phyloP scores from a whole-genome alignment of 2,113 vertebrate species.

The Tautogolabrus adspersus region DNA sequence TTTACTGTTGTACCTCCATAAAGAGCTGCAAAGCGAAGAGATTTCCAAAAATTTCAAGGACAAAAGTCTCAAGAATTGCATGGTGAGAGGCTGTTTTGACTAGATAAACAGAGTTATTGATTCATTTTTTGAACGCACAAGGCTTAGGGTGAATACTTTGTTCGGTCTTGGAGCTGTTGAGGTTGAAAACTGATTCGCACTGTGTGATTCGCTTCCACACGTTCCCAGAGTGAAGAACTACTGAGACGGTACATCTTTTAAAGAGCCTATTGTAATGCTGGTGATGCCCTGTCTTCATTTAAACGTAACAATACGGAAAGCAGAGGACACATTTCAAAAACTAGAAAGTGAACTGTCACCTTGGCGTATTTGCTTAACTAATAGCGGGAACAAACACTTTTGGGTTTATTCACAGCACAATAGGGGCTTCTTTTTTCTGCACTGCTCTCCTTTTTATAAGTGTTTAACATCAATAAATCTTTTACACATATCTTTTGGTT shows the following conservation, averaged over 20 bases:
- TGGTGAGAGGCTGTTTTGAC: too few species aligned
- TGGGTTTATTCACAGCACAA: slow-evolving; percentile 1
- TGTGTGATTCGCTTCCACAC: slow-evolving; percentile 42
- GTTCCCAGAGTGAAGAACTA: background rate
- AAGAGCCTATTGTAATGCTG: background rate
- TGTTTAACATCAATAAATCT: slow-evolving; percentile 19
- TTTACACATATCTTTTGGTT: slow-evolving; percentile 8
- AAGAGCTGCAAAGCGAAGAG: too few species aligned
- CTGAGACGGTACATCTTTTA: slow-evolving; percentile 15
- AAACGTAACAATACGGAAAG: slow-evolving; percentile 20
- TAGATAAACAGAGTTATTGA: slow-evolving; percentile 45
- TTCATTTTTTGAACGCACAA: slow-evolving; percentile 49
- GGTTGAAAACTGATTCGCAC: slow-evolving; percentile 17
- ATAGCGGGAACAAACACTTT: background rate
- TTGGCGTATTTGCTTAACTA: slow-evolving; percentile 16
- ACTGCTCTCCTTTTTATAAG: slow-evolving; percentile 17
- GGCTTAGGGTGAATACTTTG: slow-evolving; percentile 24
- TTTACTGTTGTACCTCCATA: too few species aligned
- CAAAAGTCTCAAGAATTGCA: background rate
- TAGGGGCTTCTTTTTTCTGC: background rate
- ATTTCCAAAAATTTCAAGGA: too few species aligned
- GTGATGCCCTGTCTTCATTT: slow-evolving; percentile 7
- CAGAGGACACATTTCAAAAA: slow-evolving; percentile 5
- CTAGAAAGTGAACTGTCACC: slow-evolving; percentile 24
- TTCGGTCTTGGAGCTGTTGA: slow-evolving; percentile 27